Base-by-base conservation (phyloP, 2,888 invertebrate genomes). In the Drosophila demipolita region DNA sequence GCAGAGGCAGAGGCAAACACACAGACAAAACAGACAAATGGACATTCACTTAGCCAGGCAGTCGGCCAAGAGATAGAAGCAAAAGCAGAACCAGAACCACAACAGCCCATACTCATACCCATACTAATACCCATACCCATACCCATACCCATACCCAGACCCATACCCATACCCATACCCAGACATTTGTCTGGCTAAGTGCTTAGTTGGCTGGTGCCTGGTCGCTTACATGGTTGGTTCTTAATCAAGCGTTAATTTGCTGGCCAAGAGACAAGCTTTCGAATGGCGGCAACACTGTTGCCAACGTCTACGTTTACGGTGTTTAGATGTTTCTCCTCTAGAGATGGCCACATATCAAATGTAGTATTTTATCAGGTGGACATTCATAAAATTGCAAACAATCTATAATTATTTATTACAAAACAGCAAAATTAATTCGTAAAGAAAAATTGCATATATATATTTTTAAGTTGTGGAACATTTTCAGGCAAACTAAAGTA, bases 161-260 rank as follows among this genome's bases (percentile, higher is more conserved):
- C 12, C 49, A 40, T 11, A 38, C 11, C 32, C 50, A 33, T 32
- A 26, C 7, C n/a, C 40, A 29, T 23, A 17, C 35, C 4, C 49
- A 33, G 48, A 49, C 29, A 48, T 17, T 20, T 57, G 64, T 73
- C 48, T 62, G 80, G 60, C 66, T 78, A 84, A 78, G 79, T 71
- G 77, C 58, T 55, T 64, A 71, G 49, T 54, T 66, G 68, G 49
- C 54, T 68, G 75, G 15, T 66, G 63, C 45, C 54, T 66, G 79
- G 17, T 38, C 55, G 50, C 40, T 53, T 66, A 61, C 55, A 60
- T 50, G 73, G 55, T 60, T 50, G 64, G 70, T 74, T 86, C 76
- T 78, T 83, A 88, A 86, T 84, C 88, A 86, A 88, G 84, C 80
- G 76, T 84, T 83, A 85, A 87, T 84, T 87, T 78, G 77, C 75